Base-by-base conservation (phyloP, 2,888 invertebrate genomes). In the Hecatera dysodea region DNA sequence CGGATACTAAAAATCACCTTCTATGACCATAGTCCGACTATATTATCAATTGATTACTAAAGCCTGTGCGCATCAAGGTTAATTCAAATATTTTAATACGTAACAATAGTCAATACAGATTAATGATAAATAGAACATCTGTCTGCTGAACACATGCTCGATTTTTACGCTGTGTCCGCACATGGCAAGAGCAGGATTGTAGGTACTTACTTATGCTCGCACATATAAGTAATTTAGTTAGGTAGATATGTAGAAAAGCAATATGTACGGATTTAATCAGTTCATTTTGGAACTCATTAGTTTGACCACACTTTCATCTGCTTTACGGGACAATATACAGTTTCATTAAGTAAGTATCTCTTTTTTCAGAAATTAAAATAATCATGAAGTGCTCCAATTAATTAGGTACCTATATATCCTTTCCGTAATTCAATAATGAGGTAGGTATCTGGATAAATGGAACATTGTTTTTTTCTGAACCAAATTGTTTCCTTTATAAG, bases 1-100 rank as follows among this genome's bases (percentile, higher is more conserved):
- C 2, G 24, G 9, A 22, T 60, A 27, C 33, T 56, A 53, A 61
- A 71, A 55, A 64, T 62, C 82, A 72, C 53, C 73, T 72, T 52
- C 63, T 44, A 56, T 64, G 55, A 67, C 79, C 52, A 60, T 44
- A 15, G 6, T 61, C 67, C 48, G 56, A 15, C 39, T 27, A 17
- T 57, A 62, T 36, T 56, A 64, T 42, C 11, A 56, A 64, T 56
- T 63, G 19, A 60, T 77, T 63, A 67, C 19, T 33, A 36, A 46
- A 61, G 59, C 42, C 27, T 29, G 61, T 48, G 44, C n/a, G 50
- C n/a, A 24, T 24, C 78, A 78, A 72, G 78, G 72, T 72, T 78
- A 48, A 71, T 63, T 33, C 27, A 56, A 44, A 50, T 63, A 70
- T 55, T 50, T 69, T 52, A 70, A 63, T 65, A 42, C 27, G 36